Evolutionary conservation across 1,140 invertebrate genomes (phyloP).

Genomic region (Magallana ariakensis): DNA sequence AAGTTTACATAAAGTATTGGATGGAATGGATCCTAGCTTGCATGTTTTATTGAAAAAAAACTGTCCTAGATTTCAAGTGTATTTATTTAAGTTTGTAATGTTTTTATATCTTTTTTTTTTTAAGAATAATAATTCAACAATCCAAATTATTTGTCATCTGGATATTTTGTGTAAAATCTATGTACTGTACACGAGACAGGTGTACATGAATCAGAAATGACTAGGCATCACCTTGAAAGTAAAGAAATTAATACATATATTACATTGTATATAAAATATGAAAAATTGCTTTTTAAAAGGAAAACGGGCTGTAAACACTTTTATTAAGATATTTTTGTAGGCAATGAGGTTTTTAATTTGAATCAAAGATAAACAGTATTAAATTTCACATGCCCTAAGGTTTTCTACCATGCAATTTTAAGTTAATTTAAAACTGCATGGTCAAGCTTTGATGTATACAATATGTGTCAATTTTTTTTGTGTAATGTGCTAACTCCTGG

Average conservation of each 20-base stretch:
- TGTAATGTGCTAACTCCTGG: conserved; percentile 4
- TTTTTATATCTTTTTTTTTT: background rate
- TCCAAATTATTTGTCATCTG: no score
- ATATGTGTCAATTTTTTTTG: conserved; percentile 4
- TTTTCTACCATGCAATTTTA: background rate
- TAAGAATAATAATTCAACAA: background rate
- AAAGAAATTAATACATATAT: no score
- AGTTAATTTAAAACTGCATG: background rate
- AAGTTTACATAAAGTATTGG: conserved; percentile 19
- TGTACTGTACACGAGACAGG: no score
- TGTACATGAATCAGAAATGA: no score
- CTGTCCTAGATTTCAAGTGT: background rate
- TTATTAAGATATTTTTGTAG: background rate
- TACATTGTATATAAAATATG: background rate
- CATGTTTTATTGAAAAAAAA: background rate
- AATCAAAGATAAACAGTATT: background rate
- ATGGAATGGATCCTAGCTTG: background rate
- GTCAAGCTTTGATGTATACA: background rate
- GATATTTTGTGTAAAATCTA: no score
- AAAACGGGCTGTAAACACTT: no score
- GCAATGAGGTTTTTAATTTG: background rate
- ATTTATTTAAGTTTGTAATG: background rate
- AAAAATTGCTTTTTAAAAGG: background rate
- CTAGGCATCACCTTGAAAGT: no score
- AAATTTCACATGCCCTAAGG: conserved; percentile 12